Evolutionary conservation across 2,888 invertebrate genomes (phyloP).

Genomic region (Cyrtodaria siliqua): DNA sequence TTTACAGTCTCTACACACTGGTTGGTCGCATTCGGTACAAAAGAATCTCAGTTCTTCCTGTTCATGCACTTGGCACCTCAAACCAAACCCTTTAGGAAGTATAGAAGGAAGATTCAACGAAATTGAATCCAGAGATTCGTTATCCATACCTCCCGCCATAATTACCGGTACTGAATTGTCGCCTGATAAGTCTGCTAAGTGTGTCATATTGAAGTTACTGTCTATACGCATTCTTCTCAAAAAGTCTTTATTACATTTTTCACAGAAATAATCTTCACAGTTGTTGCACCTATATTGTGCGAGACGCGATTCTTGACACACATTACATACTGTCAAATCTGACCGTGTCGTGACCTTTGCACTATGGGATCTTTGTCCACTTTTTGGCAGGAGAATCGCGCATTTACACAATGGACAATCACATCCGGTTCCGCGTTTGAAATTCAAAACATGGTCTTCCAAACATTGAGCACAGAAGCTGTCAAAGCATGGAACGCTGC

Average conservation of each 20-base stretch:
- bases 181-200: conserved; percentile 39
- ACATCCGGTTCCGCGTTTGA: conserved; percentile 57
- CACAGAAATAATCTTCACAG: conserved; percentile 61
- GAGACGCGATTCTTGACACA: conserved; percentile 42
- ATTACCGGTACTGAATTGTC: conserved; percentile 38
- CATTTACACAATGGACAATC: conserved; percentile 59
- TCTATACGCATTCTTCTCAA: conserved; percentile 57
- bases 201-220: conserved; percentile 39
- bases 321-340: conserved; percentile 39
- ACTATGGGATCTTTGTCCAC: conserved; percentile 7
- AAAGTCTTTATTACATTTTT: conserved; percentile 59
- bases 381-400: conserved; percentile 47
- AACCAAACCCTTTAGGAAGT: conserved; percentile 52
- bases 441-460: conserved; percentile 56
- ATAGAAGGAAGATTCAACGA: conserved; percentile 24
- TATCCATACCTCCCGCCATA: conserved; percentile 27
- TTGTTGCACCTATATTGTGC: conserved; percentile 54
- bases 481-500: conserved; percentile 54
- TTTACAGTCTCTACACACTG: conserved; percentile 60
- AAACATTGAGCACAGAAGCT: conserved; percentile 52
- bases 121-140: conserved; percentile 44
- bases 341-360: conserved; percentile 12
- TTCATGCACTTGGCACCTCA: conserved; percentile 40
- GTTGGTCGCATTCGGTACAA: conserved; percentile 49
- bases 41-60: conserved; percentile 53